Evolutionary conservation across 2,888 invertebrate species (phyloP), one percentile per base, ranked within the genome.

Genomic region (Coleophora deauratella): DNA sequence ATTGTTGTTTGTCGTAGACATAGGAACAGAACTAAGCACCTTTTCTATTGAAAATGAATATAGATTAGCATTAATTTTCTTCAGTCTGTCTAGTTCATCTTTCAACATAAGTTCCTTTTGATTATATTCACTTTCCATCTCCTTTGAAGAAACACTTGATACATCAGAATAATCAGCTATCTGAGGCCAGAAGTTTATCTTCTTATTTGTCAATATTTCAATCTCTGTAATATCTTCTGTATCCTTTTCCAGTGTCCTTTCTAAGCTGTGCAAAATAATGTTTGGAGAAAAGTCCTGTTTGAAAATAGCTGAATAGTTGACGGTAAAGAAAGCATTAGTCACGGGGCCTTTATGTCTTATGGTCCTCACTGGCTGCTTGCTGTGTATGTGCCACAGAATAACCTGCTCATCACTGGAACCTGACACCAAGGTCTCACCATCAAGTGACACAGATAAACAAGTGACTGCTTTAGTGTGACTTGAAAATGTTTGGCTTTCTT

Each of bases 381-480:
- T 95, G 6, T 79, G 76, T 41, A 95, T 89, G 54, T 96, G 92
- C 96, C 97, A 97, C 14, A 96, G 63, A 50, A 91, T 89, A 0
- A 95, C 91, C 44, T 87, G 88, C 37, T 89, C 89, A 75, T 95
- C 95, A 46, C 88, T 87, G 0, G 93, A 91, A 0, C 93, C 96
- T 0, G 96, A 95, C 41, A 93, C 82, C 15, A 97, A 67, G 10
- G 89, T 88, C 33, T 87, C 87, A 4, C 92, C 92, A 66, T 92
- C 91, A 31, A 90, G 63, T 9, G 95, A 94, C 0, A 93, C 81
- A 0, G 91, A 89, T 33, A 97, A 68, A 58, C 91, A 90, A 0
- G 90, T 91, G 0, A 97, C 88, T 37, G 88, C 78, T 49, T 88
- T 89, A 38, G 87, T 88, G 62, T 96, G 96, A 0, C 91, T 92